phyloP scores from a whole-genome alignment of 2,113 vertebrate species.

The Tylochromis polylepis region DNA sequence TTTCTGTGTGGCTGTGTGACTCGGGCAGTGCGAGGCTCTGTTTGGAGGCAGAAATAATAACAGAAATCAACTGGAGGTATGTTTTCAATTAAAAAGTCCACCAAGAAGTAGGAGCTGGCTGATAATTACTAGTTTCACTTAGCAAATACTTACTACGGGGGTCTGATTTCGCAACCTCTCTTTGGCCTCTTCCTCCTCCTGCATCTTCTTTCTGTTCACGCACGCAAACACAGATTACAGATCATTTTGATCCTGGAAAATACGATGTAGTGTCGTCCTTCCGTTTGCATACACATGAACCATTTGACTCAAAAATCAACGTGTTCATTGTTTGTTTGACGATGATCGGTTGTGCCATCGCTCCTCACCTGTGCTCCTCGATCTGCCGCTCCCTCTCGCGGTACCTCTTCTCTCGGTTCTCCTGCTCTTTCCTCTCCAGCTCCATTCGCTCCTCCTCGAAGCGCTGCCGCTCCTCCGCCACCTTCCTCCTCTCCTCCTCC shows the following conservation, averaged over 20 bases:
- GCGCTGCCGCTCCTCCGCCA: slow-evolving; percentile 84
- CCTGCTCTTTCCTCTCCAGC: slow-evolving; percentile 91
- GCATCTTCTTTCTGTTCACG: slow-evolving; percentile 83
- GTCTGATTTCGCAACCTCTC: slow-evolving; percentile 80
- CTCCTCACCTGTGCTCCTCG: slow-evolving; percentile 87
- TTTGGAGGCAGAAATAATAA: background rate
- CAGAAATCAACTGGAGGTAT: background rate
- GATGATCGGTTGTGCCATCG: background rate
- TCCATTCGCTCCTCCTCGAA: slow-evolving; percentile 96
- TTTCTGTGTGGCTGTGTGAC: background rate
- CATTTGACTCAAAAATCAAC: background rate
- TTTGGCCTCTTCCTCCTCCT: slow-evolving; percentile 89
- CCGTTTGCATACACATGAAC: accelerated
- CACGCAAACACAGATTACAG: background rate
- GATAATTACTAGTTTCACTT: background rate
- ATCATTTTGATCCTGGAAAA: background rate
- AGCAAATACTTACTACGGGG: slow-evolving; percentile 77
- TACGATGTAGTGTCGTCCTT: accelerated
- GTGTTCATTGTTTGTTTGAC: background rate
- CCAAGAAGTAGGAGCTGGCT: background rate
- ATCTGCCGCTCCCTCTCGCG: slow-evolving; percentile 90
- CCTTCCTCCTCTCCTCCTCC: slow-evolving; percentile 89
- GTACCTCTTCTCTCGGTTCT: slow-evolving; percentile 89
- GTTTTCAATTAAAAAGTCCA: background rate
- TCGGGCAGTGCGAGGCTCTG: background rate